Conservation (phyloP, 2,797 vertebrate genomes). For the Aphelocoma californica region DNA sequence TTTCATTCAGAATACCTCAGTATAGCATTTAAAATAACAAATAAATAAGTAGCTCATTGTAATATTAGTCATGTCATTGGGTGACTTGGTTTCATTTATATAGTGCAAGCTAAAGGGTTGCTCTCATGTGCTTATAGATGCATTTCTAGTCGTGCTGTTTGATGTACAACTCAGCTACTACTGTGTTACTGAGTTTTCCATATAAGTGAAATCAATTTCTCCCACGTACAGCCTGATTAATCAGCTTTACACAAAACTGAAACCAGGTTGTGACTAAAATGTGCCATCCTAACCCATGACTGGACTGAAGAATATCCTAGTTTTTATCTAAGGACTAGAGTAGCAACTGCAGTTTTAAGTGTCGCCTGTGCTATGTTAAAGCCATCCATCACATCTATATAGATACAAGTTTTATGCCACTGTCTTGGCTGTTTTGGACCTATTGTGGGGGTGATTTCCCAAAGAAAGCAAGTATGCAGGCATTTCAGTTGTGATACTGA, state of each 20-base stretch:
- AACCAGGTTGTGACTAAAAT: neutral
- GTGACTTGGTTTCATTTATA: neutral
- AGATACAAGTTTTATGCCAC: neutral
- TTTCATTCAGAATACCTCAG: neutral
- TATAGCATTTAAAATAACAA: neutral
- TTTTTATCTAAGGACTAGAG: neutral
- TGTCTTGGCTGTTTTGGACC: neutral
- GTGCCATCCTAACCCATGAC: neutral
- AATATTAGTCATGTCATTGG: conserved; percentile 12
- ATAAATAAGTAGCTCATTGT: neutral
- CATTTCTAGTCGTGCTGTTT: neutral
- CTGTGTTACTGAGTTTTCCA: neutral
- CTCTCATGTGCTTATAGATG: neutral
- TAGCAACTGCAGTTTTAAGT: neutral
- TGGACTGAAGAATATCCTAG: neutral
- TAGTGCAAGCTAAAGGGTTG: neutral
- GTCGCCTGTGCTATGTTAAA: neutral
- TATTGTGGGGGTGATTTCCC: neutral
- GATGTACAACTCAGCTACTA: conserved; percentile 1
- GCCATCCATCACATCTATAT: neutral
- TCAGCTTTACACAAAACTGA: neutral
- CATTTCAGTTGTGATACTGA: neutral
- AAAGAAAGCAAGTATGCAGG: neutral
- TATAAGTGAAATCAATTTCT: neutral
- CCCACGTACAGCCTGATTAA: neutral